These are phyloP conservation scores for Polylopha cassiicola DNA, from an alignment of 2,888 invertebrate species.

Conservation along the genomic window DNA sequence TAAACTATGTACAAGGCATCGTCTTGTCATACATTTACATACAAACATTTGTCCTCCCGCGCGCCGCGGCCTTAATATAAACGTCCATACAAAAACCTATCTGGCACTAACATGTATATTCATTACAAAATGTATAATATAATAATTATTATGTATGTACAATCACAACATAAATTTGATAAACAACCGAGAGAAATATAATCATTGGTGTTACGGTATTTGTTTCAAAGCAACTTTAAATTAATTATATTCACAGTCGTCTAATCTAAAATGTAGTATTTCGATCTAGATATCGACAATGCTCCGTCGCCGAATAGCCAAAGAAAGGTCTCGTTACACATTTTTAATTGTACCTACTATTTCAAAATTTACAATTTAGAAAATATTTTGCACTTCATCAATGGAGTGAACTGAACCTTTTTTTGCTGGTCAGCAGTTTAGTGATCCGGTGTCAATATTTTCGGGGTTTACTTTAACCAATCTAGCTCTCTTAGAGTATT, in stretches of 20 bases:
- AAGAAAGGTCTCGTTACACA: slow-evolving; percentile 6
- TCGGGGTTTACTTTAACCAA: slow-evolving; percentile 28
- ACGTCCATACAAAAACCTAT: slow-evolving; percentile 72
- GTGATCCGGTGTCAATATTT: slow-evolving; percentile 12
- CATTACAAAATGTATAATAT: slow-evolving; percentile 75
- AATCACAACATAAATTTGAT: slow-evolving; percentile 75
- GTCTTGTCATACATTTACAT: slow-evolving; percentile 48
- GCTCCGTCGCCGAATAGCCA: neutral
- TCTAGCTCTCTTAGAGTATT: slow-evolving; percentile 53
- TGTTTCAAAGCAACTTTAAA: slow-evolving; percentile 37
- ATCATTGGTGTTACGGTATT: slow-evolving; percentile 57
- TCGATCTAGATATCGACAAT: slow-evolving; percentile 3
- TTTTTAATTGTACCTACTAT: slow-evolving; percentile 23
- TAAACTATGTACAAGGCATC: slow-evolving; percentile 73
- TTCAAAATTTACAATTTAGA: slow-evolving; percentile 24
- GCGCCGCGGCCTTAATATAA: slow-evolving; percentile 41
- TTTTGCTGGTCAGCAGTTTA: no score
- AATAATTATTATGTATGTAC: slow-evolving; percentile 66
- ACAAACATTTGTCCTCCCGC: slow-evolving; percentile 30
- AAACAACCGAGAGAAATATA: slow-evolving; percentile 70
- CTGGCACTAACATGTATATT: slow-evolving; percentile 76
- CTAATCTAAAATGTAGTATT: slow-evolving; percentile 8
- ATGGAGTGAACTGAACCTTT: slow-evolving; percentile 3
- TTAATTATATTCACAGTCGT: slow-evolving; percentile 45
- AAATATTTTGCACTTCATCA: slow-evolving; percentile 26